Percentiles rank a stretch among this genome's conserved stretches.
phyloP scores from a whole-genome alignment of 2,888 invertebrate genomes.

The Parthenolecanium corni region DNA sequence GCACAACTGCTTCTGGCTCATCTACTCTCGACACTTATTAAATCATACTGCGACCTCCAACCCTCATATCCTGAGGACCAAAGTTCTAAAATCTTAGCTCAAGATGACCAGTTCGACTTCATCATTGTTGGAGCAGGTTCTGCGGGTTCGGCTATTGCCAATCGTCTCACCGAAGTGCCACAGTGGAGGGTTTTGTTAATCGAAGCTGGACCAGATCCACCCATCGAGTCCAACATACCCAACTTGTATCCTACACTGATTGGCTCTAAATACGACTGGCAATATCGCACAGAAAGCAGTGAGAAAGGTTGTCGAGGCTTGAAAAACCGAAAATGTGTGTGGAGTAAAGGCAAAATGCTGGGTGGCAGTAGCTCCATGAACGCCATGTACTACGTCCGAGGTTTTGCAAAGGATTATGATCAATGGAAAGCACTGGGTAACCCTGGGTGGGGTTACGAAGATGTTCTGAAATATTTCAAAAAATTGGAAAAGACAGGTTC shows the following conservation, averaged over 20 bases:
- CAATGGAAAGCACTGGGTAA: constrained; percentile 8
- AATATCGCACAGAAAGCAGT: background rate
- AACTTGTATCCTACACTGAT: background rate
- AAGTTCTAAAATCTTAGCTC: background rate
- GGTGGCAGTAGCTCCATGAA: constrained; percentile 19
- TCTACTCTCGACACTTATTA: background rate
- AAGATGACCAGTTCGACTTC: constrained; percentile 5
- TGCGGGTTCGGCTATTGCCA: constrained; percentile 6
- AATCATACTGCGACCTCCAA: constrained; percentile 6
- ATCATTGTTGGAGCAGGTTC: constrained; percentile 20
- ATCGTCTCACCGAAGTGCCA: constrained; percentile 10
- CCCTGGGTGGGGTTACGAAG: constrained; percentile 10
- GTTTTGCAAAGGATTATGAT: constrained; percentile 10
- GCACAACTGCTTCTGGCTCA: constrained; percentile 9
- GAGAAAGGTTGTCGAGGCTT: constrained; percentile 1
- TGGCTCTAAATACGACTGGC: constrained; percentile 8
- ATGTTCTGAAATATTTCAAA: constrained; percentile 12
- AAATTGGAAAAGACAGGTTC: constrained; percentile 1
- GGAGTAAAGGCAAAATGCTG: constrained; percentile 5
- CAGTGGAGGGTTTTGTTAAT: constrained; percentile 8
- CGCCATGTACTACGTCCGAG: constrained; percentile 7
- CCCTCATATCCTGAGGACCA: constrained; percentile 3
- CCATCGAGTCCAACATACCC: constrained; percentile 14
- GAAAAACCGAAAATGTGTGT: background rate
- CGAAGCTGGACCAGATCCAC: constrained; percentile 15